Base-by-base conservation (phyloP, 2,797 vertebrate species). In the Eleutherodactylus coqui region DNA sequence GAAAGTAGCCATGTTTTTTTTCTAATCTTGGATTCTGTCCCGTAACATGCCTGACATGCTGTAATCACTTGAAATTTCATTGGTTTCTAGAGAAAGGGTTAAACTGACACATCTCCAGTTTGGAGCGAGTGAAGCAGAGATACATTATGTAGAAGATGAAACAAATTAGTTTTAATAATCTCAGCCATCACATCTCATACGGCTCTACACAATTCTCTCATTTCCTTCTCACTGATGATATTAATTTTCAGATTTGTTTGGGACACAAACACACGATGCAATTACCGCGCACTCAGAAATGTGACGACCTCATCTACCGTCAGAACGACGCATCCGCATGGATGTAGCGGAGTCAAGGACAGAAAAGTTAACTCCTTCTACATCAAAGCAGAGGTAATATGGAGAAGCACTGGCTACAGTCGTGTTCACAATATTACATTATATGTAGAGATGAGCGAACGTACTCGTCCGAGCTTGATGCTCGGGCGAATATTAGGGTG, bases 141-240 rank as follows among this genome's bases (percentile, higher is more conserved):
- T 36, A 86, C n/a, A 75, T 76, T 53, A 75, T 70, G n/a, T 81
- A 41, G 38, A 75, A 86, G 85, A 86, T 76, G 53, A 81, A 82
- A 76, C 79, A 82, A 86, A 86, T 76, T 69, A 55, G 34, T 82
- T 62, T 67, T 82, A 82, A 86, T 86, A 86, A 85, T 85, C 76
- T 70, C 13, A 14, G 64, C 67, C 79, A 79, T 85, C 64, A 73
- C 62, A 24, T 70, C 76, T 79, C 36, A 19, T 60, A 58, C 32
- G 24, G 81, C 81, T 55, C 21, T 36, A 69, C 27, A 24, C 60
- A 41, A 55, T 75, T 76, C 62, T 60, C 64, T 79, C 51, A 85
- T 72, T 58, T 79, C 67, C 64, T 79, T 38, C 51, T 73, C 75
- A 47, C n/a, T 79, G 64, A 72, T 60, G 49, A 85, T 73, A 69